Conservation (phyloP, 2,797 vertebrate species). For the Lates japonicus region DNA sequence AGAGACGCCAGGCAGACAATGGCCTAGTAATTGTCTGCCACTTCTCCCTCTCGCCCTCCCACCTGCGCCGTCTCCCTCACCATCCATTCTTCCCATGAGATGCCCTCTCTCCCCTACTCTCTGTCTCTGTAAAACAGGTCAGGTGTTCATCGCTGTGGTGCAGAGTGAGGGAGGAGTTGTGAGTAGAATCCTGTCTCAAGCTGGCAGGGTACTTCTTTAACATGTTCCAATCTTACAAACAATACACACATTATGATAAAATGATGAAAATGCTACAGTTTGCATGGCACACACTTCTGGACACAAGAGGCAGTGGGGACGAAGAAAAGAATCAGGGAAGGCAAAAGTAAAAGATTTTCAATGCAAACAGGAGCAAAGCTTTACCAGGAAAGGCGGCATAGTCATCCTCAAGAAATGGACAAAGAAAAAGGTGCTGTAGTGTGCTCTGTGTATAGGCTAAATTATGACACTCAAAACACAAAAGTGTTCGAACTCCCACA, state of each 20-base stretch:
- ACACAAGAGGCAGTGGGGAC: too few relatives aligned
- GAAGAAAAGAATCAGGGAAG: too few relatives aligned
- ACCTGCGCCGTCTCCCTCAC: constrained; percentile 33
- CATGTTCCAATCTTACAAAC: not conserved
- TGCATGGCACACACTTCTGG: too few relatives aligned
- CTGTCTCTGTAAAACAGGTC: constrained; percentile 67
- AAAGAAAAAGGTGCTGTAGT: too few relatives aligned
- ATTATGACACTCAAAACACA: too few relatives aligned
- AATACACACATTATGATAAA: not conserved
- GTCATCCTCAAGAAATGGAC: not conserved
- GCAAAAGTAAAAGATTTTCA: too few relatives aligned
- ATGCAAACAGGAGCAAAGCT: too few relatives aligned
- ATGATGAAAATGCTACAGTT: too few relatives aligned
- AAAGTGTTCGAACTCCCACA: too few relatives aligned
- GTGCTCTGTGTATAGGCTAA: too few relatives aligned
- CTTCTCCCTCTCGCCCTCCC: constrained; percentile 47
- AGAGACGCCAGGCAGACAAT: constrained; percentile 84
- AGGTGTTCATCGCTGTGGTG: constrained; percentile 38
- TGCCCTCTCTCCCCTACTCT: constrained; percentile 20
- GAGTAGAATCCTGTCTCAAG: constrained; percentile 19
- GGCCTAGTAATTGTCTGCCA: constrained; percentile 83
- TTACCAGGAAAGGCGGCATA: too few relatives aligned
- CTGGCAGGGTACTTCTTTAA: constrained; percentile 2
- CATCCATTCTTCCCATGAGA: constrained; percentile 38
- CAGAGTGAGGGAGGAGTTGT: constrained; percentile 6